phyloP scores from a whole-genome alignment of 1,140 invertebrate species.

The Augochlora pura region DNA sequence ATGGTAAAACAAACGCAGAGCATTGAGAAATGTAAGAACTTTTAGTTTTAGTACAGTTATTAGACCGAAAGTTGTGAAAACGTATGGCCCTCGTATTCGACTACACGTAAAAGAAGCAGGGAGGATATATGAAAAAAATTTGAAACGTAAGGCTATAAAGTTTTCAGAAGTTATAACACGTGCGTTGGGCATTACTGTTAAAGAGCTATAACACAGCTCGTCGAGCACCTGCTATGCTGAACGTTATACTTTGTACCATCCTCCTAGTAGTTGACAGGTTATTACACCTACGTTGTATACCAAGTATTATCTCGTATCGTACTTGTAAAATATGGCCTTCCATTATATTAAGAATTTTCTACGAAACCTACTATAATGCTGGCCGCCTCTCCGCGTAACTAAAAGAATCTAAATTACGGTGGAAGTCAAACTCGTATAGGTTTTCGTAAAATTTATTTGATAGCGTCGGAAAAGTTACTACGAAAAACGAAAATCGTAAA shows the following conservation, averaged over 20 bases:
- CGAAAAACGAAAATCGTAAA: background rate
- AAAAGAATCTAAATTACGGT: slow-evolving; percentile 18
- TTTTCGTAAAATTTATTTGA: background rate
- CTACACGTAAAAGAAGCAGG: background rate
- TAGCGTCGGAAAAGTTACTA: background rate
- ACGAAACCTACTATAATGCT: slow-evolving; percentile 4
- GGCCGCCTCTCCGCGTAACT: background rate
- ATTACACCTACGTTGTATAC: slow-evolving; percentile 52
- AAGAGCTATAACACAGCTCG: slow-evolving; percentile 46
- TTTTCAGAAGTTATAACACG: slow-evolving; percentile 37
- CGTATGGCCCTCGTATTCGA: too few relatives aligned
- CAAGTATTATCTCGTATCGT: slow-evolving; percentile 48
- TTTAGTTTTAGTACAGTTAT: too few relatives aligned
- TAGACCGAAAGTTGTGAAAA: too few relatives aligned
- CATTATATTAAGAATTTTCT: slow-evolving; percentile 52
- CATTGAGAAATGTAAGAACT: too few relatives aligned
- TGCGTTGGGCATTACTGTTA: slow-evolving; percentile 41
- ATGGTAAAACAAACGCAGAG: too few relatives aligned
- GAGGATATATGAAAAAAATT: background rate
- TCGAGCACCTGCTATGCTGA: slow-evolving; percentile 43
- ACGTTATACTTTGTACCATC: slow-evolving; percentile 45
- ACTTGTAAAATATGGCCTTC: slow-evolving; percentile 41
- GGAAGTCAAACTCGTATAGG: background rate
- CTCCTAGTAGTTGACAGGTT: slow-evolving; percentile 49
- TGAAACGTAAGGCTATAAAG: slow-evolving; percentile 23